Evolutionary conservation across 2,113 vertebrate species (phyloP).

Genomic region (Mormyrus lacerda): DNA sequence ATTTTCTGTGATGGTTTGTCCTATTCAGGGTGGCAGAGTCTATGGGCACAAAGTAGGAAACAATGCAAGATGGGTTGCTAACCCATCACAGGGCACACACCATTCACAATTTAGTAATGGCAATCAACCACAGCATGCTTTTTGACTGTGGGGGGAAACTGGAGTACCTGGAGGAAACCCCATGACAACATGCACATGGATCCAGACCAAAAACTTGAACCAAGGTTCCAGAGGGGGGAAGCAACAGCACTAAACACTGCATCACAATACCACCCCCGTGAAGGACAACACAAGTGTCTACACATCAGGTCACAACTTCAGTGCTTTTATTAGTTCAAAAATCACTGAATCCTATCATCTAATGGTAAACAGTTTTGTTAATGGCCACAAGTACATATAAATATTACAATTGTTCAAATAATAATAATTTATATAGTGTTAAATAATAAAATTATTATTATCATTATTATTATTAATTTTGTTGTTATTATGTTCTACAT

Average conservation of each 20-base stretch:
- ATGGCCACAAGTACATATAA: neutral
- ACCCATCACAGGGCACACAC: neutral
- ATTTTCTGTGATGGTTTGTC: neutral
- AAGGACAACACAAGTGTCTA: neutral
- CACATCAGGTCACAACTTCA: neutral
- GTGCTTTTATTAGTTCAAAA: neutral
- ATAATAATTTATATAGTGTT: neutral
- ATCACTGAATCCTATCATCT: neutral
- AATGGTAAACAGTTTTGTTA: neutral
- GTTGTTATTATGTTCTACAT: neutral
- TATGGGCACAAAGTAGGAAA: neutral
- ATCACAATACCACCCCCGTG: neutral
- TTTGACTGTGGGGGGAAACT: neutral
- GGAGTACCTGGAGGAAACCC: neutral
- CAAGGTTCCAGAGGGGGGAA: neutral
- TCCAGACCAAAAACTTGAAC: neutral
- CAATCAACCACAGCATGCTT: neutral
- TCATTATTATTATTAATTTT: neutral
- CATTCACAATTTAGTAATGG: neutral
- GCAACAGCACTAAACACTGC: neutral
- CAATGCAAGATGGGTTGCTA: neutral
- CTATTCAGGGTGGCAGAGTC: neutral
- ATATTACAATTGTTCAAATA: neutral
- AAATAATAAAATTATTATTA: neutral
- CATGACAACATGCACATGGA: neutral